These are phyloP conservation scores for Astreopora myriophthalma DNA, from an alignment of 64 coral and sea anemone species.

Conservation along the genomic window DNA sequence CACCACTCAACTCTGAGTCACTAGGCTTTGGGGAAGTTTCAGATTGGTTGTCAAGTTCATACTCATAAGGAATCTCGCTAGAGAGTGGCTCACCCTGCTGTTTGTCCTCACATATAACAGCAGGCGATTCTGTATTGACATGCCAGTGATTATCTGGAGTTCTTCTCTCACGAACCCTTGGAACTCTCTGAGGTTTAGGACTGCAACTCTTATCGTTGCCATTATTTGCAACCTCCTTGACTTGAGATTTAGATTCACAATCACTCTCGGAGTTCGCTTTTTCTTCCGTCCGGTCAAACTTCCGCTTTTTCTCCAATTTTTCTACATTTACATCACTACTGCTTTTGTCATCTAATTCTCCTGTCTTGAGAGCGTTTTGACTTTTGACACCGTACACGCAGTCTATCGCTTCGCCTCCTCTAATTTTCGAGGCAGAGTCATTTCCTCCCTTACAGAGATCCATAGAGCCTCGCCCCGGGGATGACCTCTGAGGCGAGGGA, in stretches of 20 bases:
- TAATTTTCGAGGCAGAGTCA: not conserved
- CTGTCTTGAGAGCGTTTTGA: not conserved
- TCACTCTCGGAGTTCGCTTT: not conserved
- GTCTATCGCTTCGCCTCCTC: not conserved
- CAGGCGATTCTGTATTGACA: not conserved
- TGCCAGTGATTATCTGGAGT: not conserved
- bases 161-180: not conserved
- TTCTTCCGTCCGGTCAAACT: not conserved
- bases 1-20: not conserved
- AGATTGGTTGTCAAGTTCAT: not conserved
- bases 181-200: slow-evolving; percentile 35
- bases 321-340: not conserved
- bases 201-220: not conserved
- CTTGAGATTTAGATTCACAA: not conserved
- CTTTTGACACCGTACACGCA: not conserved
- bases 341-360: not conserved
- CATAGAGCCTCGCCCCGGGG: not conserved
- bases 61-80: not conserved
- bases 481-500: not conserved
- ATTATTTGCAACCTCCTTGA: not conserved
- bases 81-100: not conserved
- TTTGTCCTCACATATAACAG: not conserved
- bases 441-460: not conserved
- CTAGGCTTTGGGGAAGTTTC: not conserved
- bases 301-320: not conserved